Evolutionary conservation across 1,140 invertebrate genomes (phyloP).

Genomic region (Helicoverpa armigera): DNA sequence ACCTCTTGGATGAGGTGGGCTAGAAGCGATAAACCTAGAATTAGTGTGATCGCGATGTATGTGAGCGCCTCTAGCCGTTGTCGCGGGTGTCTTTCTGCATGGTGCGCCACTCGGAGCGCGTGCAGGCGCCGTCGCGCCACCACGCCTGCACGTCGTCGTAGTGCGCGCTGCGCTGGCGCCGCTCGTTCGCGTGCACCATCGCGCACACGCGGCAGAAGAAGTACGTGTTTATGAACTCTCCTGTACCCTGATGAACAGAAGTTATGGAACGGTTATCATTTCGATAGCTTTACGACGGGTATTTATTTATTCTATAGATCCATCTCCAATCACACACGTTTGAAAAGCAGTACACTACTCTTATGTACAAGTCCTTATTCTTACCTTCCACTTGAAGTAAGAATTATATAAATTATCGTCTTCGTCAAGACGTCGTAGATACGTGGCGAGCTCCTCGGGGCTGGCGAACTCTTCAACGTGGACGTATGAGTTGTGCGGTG

Average conservation of each 20-base stretch:
- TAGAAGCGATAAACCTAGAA: slow-evolving; percentile 27
- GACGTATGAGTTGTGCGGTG: slow-evolving; percentile 95
- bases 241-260: slow-evolving; percentile 91
- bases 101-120: slow-evolving; percentile 72
- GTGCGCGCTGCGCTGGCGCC: slow-evolving; percentile 87
- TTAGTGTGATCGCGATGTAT: slow-evolving; percentile 7
- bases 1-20: slow-evolving; percentile 12
- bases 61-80: slow-evolving; percentile 57
- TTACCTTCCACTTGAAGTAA: slow-evolving; percentile 96
- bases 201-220: slow-evolving; percentile 98
- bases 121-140: slow-evolving; percentile 91
- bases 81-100: slow-evolving; percentile 48
- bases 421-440: slow-evolving; percentile 93
- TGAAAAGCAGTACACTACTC: too few species aligned
- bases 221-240: slow-evolving; percentile 97
- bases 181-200: slow-evolving; percentile 92
- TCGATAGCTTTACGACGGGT: slow-evolving; percentile 62
- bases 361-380: neutral
- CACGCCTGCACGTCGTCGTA: slow-evolving; percentile 95
- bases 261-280: too few species aligned
- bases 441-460: slow-evolving; percentile 94
- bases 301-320: neutral
- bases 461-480: slow-evolving; percentile 98
- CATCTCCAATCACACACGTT: too few species aligned
- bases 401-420: slow-evolving; percentile 96